Conservation (phyloP, 1,140 invertebrate genomes). For the Lepidurus couesii region DNA sequence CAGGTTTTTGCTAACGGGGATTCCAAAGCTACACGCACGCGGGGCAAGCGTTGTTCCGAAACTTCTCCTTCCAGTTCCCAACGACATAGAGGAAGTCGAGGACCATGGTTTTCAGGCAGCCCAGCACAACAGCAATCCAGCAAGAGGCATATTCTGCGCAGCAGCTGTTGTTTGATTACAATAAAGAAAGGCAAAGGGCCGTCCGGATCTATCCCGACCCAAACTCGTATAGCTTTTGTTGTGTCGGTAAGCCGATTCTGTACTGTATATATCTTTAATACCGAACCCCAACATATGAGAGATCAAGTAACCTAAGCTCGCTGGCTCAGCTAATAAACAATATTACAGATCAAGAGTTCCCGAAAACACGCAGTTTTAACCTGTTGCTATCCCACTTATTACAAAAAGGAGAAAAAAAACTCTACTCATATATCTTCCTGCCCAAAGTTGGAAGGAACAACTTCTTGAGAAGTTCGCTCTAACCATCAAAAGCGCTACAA, state of each 20-base stretch:
- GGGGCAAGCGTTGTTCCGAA: neutral
- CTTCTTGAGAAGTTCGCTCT: neutral
- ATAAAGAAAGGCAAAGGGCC: neutral
- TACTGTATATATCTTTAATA: neutral
- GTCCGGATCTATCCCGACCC: neutral
- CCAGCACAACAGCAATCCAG: neutral
- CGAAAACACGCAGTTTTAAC: neutral
- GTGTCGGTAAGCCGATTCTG: neutral
- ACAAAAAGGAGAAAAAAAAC: neutral
- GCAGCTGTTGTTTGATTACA: conserved; percentile 19
- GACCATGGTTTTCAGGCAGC: neutral
- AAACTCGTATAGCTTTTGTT: neutral
- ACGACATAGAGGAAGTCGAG: conserved; percentile 9
- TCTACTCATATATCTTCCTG: neutral
- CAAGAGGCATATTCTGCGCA: neutral
- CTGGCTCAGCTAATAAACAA: neutral
- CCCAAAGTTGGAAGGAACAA: neutral
- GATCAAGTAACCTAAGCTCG: neutral
- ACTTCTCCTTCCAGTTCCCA: neutral
- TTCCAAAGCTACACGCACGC: conserved; percentile 11
- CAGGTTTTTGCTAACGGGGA: conserved; percentile 8
- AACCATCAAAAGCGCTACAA: neutral
- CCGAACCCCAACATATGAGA: neutral
- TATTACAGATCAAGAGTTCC: conserved; percentile 6
- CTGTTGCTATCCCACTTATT: neutral